phyloP scores from a whole-genome alignment of 2,888 invertebrate species.

The Maniola hyperantus region DNA sequence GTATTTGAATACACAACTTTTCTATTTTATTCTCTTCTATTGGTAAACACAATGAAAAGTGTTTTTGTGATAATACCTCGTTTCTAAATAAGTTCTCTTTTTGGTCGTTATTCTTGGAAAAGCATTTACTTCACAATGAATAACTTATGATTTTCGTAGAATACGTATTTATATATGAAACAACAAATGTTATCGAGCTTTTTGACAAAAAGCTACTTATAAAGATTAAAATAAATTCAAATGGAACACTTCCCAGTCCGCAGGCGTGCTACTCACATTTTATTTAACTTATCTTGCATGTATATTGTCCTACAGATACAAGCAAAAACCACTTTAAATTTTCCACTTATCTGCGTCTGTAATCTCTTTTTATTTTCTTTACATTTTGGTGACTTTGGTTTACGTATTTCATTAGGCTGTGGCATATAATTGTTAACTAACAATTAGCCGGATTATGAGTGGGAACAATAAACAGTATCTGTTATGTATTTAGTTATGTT shows the following conservation, averaged over 20 bases:
- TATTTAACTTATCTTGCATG: constrained; percentile 6
- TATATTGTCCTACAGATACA: background rate
- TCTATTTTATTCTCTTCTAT: no score
- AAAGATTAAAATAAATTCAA: background rate
- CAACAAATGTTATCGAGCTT: background rate
- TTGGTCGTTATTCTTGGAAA: no score
- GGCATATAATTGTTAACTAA: constrained; percentile 3
- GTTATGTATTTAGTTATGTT: background rate
- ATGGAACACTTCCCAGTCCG: background rate
- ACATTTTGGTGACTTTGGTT: background rate
- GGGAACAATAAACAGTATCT: background rate
- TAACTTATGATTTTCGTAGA: no score
- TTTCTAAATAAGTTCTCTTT: no score
- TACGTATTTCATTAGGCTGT: background rate
- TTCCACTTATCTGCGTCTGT: background rate
- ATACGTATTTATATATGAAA: background rate
- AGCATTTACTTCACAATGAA: no score
- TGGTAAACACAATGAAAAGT: no score
- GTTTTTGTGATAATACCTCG: no score
- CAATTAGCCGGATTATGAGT: constrained; percentile 4
- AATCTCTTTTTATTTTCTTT: background rate
- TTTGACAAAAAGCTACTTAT: background rate
- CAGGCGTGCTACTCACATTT: background rate
- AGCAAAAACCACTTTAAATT: background rate
- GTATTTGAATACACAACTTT: no score